phyloP scores from a whole-genome alignment of 2,113 vertebrate species.

The Pangasianodon hypophthalmus region DNA sequence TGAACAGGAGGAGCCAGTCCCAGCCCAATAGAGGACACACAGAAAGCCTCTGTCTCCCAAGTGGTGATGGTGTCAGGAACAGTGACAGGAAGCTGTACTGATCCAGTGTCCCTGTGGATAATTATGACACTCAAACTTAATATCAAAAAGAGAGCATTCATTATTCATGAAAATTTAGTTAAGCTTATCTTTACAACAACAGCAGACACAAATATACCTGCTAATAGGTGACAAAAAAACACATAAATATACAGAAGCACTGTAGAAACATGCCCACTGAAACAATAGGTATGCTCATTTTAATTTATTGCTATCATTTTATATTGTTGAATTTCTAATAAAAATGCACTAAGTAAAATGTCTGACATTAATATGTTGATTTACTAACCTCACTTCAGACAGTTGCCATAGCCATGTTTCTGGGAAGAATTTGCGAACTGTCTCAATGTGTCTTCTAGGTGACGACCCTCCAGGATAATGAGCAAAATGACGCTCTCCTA shows the following conservation, averaged over 20 bases:
- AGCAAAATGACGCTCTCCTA: accelerated
- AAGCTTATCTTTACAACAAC: neutral
- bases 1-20: too few relatives aligned
- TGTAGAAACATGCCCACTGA: neutral
- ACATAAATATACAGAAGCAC: neutral
- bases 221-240: neutral
- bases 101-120: neutral
- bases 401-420: slow-evolving; percentile 65
- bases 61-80: slow-evolving; percentile 18
- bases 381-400: slow-evolving; percentile 76
- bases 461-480: neutral
- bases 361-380: neutral
- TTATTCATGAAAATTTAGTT: neutral
- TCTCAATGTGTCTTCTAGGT: slow-evolving; percentile 34
- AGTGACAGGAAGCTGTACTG: slow-evolving; percentile 8
- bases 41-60: neutral
- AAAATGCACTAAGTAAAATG: neutral
- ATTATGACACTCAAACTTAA: neutral
- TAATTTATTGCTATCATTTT: neutral
- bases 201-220: neutral
- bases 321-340: neutral
- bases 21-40: too few relatives aligned
- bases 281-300: neutral
- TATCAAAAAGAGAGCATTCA: neutral
- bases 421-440: slow-evolving; percentile 77